Conservation (phyloP, 2,888 invertebrate species). For the Drosophila parthenogenetica region DNA sequence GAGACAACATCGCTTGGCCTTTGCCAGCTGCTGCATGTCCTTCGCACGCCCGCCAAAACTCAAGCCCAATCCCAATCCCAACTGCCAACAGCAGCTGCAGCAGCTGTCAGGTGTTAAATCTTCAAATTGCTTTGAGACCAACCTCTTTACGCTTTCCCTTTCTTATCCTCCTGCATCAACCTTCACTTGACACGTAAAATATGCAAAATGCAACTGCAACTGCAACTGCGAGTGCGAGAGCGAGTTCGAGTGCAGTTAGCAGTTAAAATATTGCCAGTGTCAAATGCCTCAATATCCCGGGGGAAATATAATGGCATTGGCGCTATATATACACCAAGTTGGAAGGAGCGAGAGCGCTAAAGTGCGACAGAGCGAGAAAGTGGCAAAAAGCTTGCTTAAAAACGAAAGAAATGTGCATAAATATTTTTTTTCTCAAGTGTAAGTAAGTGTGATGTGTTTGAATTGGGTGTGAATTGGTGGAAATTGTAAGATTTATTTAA, state of each 20-base stretch:
- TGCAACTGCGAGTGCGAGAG: slow-evolving; percentile 46
- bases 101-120: slow-evolving; percentile 69
- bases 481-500: slow-evolving; percentile 34
- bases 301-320: slow-evolving; percentile 58
- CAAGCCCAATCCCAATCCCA: not conserved
- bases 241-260: slow-evolving; percentile 57
- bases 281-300: slow-evolving; percentile 58
- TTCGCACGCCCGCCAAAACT: slow-evolving; percentile 31
- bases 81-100: slow-evolving; percentile 41
- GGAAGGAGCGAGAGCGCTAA: not conserved
- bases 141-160: slow-evolving; percentile 2
- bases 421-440: slow-evolving; percentile 39
- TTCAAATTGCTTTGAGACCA: slow-evolving; percentile 70
- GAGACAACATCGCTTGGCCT: slow-evolving; percentile 49
- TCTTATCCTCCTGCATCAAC: not conserved
- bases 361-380: not conserved
- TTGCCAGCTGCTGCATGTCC: slow-evolving; percentile 37
- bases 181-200: slow-evolving; percentile 46
- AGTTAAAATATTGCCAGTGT: slow-evolving; percentile 75
- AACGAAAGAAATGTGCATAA: slow-evolving; percentile 35
- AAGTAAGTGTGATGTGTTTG: slow-evolving; percentile 37
- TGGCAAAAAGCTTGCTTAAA: not conserved
- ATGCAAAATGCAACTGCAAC: slow-evolving; percentile 73
- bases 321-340: slow-evolving; percentile 22
- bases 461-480: slow-evolving; percentile 10